Evolutionary conservation across 30 jellyfish, hydroid and myxozoan species (phyloP).

Genomic region (Pseudorhiza aurosa): DNA sequence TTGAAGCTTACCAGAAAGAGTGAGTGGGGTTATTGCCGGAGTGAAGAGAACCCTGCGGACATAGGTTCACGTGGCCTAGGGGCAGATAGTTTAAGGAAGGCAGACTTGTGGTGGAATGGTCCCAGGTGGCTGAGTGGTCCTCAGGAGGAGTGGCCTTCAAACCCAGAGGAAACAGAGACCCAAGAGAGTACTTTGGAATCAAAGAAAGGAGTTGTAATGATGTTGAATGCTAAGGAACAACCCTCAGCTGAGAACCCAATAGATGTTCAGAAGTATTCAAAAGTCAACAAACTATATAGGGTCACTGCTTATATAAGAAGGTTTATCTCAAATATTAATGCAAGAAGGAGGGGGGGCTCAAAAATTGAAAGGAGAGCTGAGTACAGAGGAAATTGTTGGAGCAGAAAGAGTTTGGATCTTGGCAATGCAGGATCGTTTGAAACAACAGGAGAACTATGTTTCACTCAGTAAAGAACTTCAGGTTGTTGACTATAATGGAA

Average conservation of each 20-base stretch:
- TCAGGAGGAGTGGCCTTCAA: slow-evolving; percentile 37
- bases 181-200: neutral
- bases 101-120: slow-evolving; percentile 49
- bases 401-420: slow-evolving; percentile 43
- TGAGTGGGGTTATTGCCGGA: neutral
- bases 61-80: slow-evolving; percentile 18
- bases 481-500: slow-evolving; percentile 3
- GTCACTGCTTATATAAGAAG: slow-evolving; percentile 36
- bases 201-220: slow-evolving; percentile 6
- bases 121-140: slow-evolving; percentile 37
- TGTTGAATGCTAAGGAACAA: neutral
- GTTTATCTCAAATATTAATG: neutral
- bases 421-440: slow-evolving; percentile 24
- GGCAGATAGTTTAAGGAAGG: neutral
- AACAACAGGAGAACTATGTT: neutral
- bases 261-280: neutral
- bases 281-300: neutral
- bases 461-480: neutral
- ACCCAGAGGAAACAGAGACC: slow-evolving; percentile 16
- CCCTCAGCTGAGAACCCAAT: neutral
- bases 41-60: slow-evolving; percentile 18
- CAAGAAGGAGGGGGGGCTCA: neutral
- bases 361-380: neutral
- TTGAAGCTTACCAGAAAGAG: neutral
- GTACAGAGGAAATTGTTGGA: neutral